Conservation (phyloP, 92 coral and sea anemone species). For the Parazoanthus darwini region DNA sequence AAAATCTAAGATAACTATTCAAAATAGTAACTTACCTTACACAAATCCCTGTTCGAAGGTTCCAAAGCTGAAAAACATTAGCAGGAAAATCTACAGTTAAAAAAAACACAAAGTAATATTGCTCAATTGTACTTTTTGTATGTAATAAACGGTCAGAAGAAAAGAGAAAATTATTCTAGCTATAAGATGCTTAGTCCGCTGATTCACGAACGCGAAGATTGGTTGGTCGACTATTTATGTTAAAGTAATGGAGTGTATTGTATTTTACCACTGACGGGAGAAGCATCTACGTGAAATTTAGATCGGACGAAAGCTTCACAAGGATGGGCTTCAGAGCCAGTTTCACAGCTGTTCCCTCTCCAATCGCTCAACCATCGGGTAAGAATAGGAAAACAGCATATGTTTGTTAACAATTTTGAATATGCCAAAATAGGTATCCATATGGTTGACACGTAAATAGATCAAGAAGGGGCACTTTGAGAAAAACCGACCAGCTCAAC, state of each 20-base stretch:
- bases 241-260: too few relatives aligned
- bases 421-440: too few relatives aligned
- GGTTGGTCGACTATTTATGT: too few relatives aligned
- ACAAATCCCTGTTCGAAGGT: conserved; percentile 80
- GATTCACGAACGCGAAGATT: too few relatives aligned
- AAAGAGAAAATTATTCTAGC: too few relatives aligned
- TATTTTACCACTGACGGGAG: conserved; percentile 16
- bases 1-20: neutral
- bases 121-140: neutral
- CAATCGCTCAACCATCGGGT: conserved; percentile 1
- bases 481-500: too few relatives aligned
- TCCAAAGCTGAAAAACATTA: conserved; percentile 77
- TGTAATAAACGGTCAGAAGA: neutral
- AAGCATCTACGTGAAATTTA: conserved; percentile 31
- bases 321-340: conserved; percentile 35
- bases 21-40: conserved; percentile 54
- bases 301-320: conserved; percentile 12
- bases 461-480: too few relatives aligned
- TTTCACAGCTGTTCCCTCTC: conserved; percentile 1
- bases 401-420: too few relatives aligned
- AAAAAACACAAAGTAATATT: too few relatives aligned
- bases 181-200: too few relatives aligned
- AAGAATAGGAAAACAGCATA: neutral
- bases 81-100: too few relatives aligned
- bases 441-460: too few relatives aligned